Evolutionary conservation across 2,113 vertebrate species (phyloP).

Genomic region (Anseranas semipalmata): DNA sequence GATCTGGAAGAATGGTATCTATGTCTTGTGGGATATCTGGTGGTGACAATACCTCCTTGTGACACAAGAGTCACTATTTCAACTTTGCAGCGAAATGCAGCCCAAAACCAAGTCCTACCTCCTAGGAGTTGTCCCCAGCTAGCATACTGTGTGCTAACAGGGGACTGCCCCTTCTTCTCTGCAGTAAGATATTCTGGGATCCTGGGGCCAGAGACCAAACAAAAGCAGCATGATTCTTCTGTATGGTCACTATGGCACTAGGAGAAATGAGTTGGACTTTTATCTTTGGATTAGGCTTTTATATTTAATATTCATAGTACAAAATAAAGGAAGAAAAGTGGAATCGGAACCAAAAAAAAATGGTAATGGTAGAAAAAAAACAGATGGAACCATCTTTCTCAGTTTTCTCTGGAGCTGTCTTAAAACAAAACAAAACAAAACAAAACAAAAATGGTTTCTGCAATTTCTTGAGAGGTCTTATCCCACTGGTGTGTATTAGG

Average conservation of each 20-base stretch:
- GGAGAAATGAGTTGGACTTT: not conserved
- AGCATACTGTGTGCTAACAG: accelerated
- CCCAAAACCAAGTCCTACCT: not conserved
- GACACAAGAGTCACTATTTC: not conserved
- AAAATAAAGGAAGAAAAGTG: not conserved
- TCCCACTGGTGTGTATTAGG: not conserved
- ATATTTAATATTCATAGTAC: not conserved
- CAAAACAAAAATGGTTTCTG: not conserved
- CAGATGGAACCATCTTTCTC: no score
- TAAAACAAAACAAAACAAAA: no score
- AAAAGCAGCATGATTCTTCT: not conserved
- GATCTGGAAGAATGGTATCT: not conserved
- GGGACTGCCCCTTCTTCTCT: not conserved
- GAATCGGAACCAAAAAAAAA: not conserved
- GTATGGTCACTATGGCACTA: not conserved
- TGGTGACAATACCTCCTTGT: not conserved
- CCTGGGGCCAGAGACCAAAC: not conserved
- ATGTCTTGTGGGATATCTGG: accelerated
- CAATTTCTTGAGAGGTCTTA: not conserved
- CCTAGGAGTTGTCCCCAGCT: not conserved
- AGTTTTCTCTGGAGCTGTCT: no score
- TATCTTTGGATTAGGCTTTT: not conserved
- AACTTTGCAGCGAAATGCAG: not conserved
- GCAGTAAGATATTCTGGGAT: not conserved
- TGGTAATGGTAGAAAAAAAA: not conserved